Evolutionary conservation across 2,797 vertebrate species (phyloP).

Genomic region (Anguilla megastoma): DNA sequence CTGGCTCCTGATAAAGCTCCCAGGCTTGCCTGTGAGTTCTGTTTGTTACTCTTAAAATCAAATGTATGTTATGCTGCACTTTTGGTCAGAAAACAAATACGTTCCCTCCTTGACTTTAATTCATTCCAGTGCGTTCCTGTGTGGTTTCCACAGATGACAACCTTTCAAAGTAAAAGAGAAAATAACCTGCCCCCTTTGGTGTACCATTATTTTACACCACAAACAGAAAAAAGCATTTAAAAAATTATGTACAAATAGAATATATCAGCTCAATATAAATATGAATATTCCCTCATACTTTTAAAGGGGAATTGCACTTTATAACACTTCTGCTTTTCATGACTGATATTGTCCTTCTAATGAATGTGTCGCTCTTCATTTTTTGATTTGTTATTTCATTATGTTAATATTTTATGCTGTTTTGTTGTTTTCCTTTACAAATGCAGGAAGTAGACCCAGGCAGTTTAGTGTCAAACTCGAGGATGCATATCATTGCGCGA

Average conservation of each 20-base stretch:
- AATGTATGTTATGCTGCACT: neutral
- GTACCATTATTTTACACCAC: neutral
- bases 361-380: no score
- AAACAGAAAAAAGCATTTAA: neutral
- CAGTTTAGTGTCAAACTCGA: no score
- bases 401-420: no score
- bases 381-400: no score
- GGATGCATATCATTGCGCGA: no score
- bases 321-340: no score
- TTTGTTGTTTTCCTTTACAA: no score
- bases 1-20: neutral
- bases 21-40: neutral
- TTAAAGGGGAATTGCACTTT: no score
- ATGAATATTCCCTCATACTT: no score
- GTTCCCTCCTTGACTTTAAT: neutral
- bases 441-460: no score
- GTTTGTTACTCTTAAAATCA: neutral
- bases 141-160: neutral
- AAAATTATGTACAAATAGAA: neutral
- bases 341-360: no score
- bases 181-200: neutral
- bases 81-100: neutral
- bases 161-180: neutral
- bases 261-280: neutral
- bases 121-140: neutral